A percentile compares a stretch with the other conserved stretches of the same genome.
Conservation (phyloP, 2,888 invertebrate genomes). For the Smittia aterrima region DNA sequence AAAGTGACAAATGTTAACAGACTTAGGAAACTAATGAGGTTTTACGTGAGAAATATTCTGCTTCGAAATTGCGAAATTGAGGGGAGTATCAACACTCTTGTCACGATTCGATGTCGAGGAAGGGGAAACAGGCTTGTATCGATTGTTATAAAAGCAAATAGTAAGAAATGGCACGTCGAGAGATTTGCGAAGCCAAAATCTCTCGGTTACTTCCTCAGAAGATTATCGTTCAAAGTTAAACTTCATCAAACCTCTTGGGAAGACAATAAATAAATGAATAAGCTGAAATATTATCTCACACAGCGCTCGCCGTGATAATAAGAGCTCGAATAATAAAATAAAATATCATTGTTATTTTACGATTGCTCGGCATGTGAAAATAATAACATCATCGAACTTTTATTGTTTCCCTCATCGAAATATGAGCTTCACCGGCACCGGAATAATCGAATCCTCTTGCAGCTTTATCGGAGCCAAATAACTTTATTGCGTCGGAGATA, state of each 20-base stretch:
- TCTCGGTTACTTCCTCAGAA: no score
- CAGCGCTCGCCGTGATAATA: background rate
- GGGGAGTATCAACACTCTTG: no score
- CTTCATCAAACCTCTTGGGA: no score
- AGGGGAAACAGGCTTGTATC: no score
- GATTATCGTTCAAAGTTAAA: no score
- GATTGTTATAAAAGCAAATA: no score
- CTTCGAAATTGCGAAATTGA: background rate
- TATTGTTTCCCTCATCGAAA: background rate
- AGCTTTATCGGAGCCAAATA: background rate
- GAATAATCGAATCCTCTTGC: background rate
- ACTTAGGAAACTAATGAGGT: background rate
- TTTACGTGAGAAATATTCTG: background rate
- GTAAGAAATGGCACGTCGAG: no score
- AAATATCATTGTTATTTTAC: conserved; percentile 13
- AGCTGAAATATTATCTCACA: background rate
- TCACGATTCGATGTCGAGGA: no score
- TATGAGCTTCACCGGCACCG: background rate
- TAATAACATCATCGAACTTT: background rate
- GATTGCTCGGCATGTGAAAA: conserved; percentile 7
- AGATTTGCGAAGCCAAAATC: no score
- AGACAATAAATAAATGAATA: background rate
- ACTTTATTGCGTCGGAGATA: background rate
- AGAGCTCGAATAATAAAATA: background rate
- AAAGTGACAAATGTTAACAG: background rate